A percentile compares a stretch with the other conserved stretches of the same genome.
phyloP scores from a whole-genome alignment of 2,113 vertebrate species.

The Oryctolagus cuniculus region DNA sequence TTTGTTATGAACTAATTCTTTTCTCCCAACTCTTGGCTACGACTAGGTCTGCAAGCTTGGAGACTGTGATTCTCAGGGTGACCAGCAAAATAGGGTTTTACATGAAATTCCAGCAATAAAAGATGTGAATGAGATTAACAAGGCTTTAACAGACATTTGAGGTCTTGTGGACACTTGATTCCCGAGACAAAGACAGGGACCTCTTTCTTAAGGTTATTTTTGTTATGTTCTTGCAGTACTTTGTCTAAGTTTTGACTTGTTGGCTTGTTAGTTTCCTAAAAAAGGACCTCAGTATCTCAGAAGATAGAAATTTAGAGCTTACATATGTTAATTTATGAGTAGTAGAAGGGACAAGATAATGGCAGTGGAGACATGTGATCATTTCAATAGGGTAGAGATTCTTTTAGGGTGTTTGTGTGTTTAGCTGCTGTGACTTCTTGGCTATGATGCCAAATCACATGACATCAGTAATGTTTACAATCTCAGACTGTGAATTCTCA shows the following conservation, averaged over 20 bases:
- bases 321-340: not conserved
- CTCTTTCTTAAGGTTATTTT: not conserved
- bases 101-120: not conserved
- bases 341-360: not conserved
- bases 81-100: not conserved
- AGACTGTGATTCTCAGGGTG: not conserved
- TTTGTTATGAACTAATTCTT: not conserved
- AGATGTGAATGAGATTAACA: not conserved
- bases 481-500: not conserved
- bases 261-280: not conserved
- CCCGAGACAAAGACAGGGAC: not conserved
- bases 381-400: not conserved
- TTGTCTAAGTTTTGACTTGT: not conserved
- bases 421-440: not conserved
- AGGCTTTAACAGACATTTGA: not conserved
- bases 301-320: not conserved
- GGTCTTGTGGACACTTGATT: not conserved
- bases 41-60: not conserved
- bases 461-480: not conserved
- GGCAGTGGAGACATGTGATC: not conserved
- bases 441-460: not conserved
- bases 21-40: too few relatives aligned
- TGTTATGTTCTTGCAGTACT: not conserved
- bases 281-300: not conserved
- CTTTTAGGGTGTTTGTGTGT: not conserved